Conservation (phyloP, 2,113 vertebrate species). For the Xenopus laevis region DNA sequence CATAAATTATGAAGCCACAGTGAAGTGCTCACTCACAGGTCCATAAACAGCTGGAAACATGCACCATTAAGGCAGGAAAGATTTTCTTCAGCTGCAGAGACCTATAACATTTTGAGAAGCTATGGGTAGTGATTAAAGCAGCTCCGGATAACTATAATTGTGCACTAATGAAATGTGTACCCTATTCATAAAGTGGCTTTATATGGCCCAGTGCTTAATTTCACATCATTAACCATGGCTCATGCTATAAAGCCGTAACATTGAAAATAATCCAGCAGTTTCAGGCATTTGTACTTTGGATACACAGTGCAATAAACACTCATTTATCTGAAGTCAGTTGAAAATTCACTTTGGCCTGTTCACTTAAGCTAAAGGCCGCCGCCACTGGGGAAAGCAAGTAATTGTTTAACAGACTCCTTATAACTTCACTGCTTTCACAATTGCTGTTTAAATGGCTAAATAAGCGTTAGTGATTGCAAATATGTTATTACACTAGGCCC, state of each 20-base stretch:
- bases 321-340: constrained; percentile 29
- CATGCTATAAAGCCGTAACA: constrained; percentile 23
- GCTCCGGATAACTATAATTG: neutral
- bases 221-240: constrained; percentile 35
- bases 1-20: too few species aligned
- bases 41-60: too few species aligned
- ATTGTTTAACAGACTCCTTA: neutral
- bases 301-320: constrained; percentile 35
- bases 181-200: constrained; percentile 14
- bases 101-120: neutral
- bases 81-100: too few species aligned
- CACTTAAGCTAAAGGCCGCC: constrained; percentile 5
- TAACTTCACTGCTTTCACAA: too few species aligned
- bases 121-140: neutral
- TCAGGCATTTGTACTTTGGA: constrained; percentile 35
- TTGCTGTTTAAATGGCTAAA: too few species aligned
- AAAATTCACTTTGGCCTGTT: neutral
- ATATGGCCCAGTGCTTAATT: constrained; percentile 13
- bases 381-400: neutral
- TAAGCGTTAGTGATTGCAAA: too few species aligned
- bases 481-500: neutral
- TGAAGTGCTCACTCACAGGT: too few species aligned
- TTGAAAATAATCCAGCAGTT: constrained; percentile 25
- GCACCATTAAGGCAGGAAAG: too few species aligned
- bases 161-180: constrained; percentile 3